These are phyloP conservation scores for Chascanopsetta lugubris DNA, from an alignment of 2,113 vertebrate genomes.

Conservation along the genomic window DNA sequence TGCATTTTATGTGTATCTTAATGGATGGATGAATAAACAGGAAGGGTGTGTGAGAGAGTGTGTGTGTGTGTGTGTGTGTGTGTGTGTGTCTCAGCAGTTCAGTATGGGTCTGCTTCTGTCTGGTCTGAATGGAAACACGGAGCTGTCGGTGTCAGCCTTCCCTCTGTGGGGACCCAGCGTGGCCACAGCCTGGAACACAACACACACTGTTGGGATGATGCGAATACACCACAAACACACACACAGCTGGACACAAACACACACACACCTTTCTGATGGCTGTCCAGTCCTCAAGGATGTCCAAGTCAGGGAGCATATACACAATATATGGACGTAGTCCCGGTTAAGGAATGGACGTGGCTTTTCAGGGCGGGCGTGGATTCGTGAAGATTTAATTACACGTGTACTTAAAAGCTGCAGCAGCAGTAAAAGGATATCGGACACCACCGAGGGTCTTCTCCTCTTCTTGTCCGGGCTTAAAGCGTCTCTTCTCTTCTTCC, in stretches of 20 bases:
- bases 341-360: conserved; percentile 84
- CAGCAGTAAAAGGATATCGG: conserved; percentile 91
- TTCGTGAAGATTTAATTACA: no score
- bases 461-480: conserved; percentile 97
- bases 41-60: background rate
- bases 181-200: conserved; percentile 87
- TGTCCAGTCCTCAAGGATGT: conserved; percentile 97
- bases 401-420: no score
- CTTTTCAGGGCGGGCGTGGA: no score
- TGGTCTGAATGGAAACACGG: conserved; percentile 65
- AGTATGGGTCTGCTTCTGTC: conserved; percentile 72
- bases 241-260: background rate
- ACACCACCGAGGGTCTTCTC: conserved; percentile 89
- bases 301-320: conserved; percentile 96
- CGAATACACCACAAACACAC: background rate
- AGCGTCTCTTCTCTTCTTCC: conserved; percentile 91
- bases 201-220: conserved; percentile 15
- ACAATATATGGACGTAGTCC: conserved; percentile 92
- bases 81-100: conserved; percentile 63
- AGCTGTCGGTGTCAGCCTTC: conserved; percentile 82
- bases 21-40: background rate
- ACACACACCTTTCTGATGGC: conserved; percentile 92
- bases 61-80: conserved; percentile 1
- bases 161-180: conserved; percentile 91
- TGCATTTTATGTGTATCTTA: background rate